Base-by-base conservation (phyloP, 2,113 vertebrate genomes). In the Macrotus californicus region DNA sequence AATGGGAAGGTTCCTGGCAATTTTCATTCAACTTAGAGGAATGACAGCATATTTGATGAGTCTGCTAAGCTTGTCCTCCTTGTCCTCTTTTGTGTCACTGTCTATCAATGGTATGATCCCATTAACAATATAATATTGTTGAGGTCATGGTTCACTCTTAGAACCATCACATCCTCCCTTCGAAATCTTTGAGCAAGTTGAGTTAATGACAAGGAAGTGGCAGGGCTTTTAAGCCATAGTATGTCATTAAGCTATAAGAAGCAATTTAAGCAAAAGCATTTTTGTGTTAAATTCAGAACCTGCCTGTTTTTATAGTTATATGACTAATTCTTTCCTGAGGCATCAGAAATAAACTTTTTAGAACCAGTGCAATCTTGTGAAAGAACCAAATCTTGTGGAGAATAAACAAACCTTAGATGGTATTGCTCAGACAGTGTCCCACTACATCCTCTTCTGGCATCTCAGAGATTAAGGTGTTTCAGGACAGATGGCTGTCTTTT, bases 321-420 rank as follows among this genome's bases (percentile, higher is more conserved):
- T 93, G 97, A 96, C 95, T 96, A 96, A 97, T 97, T 96, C 92
- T 93, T 72, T 79, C 89, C 97, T 54, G 93, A 96, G 87, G 91
- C 93, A 52, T 92, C 94, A 97, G 97, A 96, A 96, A 87, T 97
- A 94, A 95, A 93, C 88, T 94, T 93, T 95, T 82, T 91, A 67
- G 97, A 92, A 70, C 70, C 89, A 11, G 7, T 54, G 64, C 88
- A 95, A 41, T 70, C 92, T 59, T 64, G 12, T 54, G 80, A 92
- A 90, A 96, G 95, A 97, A 89, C 41, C 56, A 87, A 66, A 69
- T 83, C 3, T 89, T 80, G 69, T 91, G 75, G 84, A 96, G 90
- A 81, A 86, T 70, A 89, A 94, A 94, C 81, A 90, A 70, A 54
- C 34, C 34, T 24, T 15, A 26, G 24, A 61, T 69, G 22, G 0